These are phyloP conservation scores for Hesperia comma DNA, from an alignment of 2,888 invertebrate species.

Conservation along the genomic window DNA sequence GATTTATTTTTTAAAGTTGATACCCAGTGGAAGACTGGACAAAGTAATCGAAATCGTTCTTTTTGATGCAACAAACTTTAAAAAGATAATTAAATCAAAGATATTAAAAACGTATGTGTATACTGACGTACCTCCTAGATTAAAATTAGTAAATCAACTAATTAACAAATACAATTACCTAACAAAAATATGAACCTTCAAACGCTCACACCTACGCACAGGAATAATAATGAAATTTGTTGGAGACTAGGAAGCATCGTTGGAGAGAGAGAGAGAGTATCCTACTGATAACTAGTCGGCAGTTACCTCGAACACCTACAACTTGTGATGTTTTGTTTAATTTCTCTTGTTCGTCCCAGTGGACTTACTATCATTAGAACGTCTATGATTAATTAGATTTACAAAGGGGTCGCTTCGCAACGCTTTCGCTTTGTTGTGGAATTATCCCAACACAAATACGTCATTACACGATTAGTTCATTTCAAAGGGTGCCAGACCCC, in stretches of 20 bases:
- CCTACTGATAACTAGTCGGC: not conserved
- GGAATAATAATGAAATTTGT: no score
- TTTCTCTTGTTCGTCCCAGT: not conserved
- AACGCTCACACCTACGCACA: no score
- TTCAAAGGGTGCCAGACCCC: constrained; percentile 62
- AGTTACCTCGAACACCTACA: not conserved
- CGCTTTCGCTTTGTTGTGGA: constrained; percentile 53
- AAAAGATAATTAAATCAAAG: no score
- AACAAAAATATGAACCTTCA: no score
- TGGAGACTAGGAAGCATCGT: not conserved
- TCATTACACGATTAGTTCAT: constrained; percentile 68
- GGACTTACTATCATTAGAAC: constrained; percentile 5
- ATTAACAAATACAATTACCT: no score
- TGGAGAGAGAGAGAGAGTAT: not conserved
- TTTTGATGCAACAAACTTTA: no score
- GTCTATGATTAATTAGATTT: constrained; percentile 23
- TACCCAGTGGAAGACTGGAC: no score
- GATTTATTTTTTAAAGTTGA: no score
- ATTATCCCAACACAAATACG: constrained; percentile 62
- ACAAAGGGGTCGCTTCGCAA: constrained; percentile 43
- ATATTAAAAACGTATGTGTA: no score
- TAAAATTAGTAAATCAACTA: no score
- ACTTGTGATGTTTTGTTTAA: not conserved
- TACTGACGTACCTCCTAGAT: no score
- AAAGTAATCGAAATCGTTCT: no score